Base-by-base conservation (phyloP, 2,113 vertebrate species). In the Rallus limicola region DNA sequence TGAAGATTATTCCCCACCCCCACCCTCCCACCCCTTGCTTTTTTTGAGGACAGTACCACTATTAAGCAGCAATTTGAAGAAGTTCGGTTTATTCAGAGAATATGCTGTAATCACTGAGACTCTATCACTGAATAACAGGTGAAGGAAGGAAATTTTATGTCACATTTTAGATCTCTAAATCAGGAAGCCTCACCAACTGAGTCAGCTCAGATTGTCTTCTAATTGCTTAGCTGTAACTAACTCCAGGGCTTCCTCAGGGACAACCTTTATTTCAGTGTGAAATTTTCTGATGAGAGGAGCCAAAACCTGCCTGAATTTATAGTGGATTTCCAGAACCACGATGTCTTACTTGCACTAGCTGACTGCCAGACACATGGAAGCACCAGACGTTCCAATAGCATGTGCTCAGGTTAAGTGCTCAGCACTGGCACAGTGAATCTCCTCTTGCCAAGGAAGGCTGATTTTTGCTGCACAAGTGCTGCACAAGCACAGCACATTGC, bases 401-500 rank as follows among this genome's bases (percentile, higher is more conserved):
- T 24, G 13, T 24, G 13, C 34, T 64, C 33, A 46, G 71, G 34
- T 86, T 55, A 63, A 25, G 18, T 17, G 18, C 24, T 91, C 60
- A 53, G 21, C 36, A 2, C 24, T 44, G 33, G 24, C 28, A 50
- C 16, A 38, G 50, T 0, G 2, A n/a, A 3, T 25, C 11, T 86
- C 12, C 28, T 62, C 38, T 63, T 84, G 46, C 28, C 58, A 40
- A 28, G 40, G 6, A 91, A 31, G 7, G 17, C 5, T 16, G 28
- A 70, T 65, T 77, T 86, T 83, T 62, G 13, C 17, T 53, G 20
- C 25, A n/a, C 18, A 59, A 64, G 14, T 1, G 4, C 53, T 69
- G 12, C 13, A 53, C 2, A 13, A 62, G 52, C 18, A 58, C 0
- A 0, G 8, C 44, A 74, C 1, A 1, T 13, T 36, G 21, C 16